Base-by-base conservation (phyloP, 2,888 invertebrate genomes). In the Himalopsyche anomala region DNA sequence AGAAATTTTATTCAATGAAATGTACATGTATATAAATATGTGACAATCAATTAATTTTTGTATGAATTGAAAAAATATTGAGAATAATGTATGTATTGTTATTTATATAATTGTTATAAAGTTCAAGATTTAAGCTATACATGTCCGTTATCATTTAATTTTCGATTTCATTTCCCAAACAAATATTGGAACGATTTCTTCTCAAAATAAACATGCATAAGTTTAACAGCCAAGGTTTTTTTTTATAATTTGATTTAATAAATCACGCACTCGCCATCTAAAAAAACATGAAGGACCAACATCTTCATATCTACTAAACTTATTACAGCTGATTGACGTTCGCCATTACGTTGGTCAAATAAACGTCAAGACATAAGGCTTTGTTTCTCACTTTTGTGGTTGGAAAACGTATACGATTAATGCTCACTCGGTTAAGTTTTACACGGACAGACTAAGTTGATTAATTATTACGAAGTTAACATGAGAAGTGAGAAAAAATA, bases 291-390 rank as follows among this genome's bases (percentile, higher is more conserved):
- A 36, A 74, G 36, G 12, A 15, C 74, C 11, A 15, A 36, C 74
- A 38, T 74, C 74, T 74, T 74, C 74, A 74, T 38, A 28, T 28
- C 28, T 28, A 28, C 38, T 36, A 74, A 11, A 74, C 74, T 38
- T 28, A 74, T 74, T 74, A 36, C 38, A 11, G 12, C 5, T 74
- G 74, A 74, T 74, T 74, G 74, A 74, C 74, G 74, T 74, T 3
- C 36, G 74, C 74, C 36, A 74, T 38, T 74, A 74, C 28, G 19
- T 74, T 36, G 74, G 38, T 38, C 12, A 74, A 69, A 74, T 74
- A 74, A 74, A 74, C 69, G 8, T 36, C 69, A 69, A 69, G 69
- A 69, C 12, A 15, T 36, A 36, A 15, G 74, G 38, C 74, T 36
- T 36, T 36, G 36, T 36, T 36, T 2, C 74, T 74, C 36, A 74